These are phyloP conservation scores for Thymallus thymallus DNA, from an alignment of 2,113 vertebrate species.

Conservation along the genomic window DNA sequence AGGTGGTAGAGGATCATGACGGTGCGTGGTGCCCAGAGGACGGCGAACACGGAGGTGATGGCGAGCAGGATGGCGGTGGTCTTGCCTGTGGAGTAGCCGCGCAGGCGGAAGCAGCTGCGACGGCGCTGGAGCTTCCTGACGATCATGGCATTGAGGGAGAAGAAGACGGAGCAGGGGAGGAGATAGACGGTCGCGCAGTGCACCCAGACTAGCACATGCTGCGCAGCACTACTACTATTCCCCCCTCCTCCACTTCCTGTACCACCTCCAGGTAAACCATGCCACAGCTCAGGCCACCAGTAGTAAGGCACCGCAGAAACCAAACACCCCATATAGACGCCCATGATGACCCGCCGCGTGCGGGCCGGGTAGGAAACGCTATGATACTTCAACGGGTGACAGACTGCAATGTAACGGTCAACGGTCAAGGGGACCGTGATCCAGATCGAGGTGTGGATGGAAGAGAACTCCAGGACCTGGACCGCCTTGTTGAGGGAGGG, in stretches of 20 bases:
- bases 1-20: slow-evolving; percentile 92
- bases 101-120: slow-evolving; percentile 87
- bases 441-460: slow-evolving; percentile 97
- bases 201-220: slow-evolving; percentile 91
- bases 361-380: slow-evolving; percentile 92
- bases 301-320: slow-evolving; percentile 90
- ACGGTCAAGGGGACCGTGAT: slow-evolving; percentile 93
- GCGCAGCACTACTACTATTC: slow-evolving; percentile 77
- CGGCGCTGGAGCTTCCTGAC: slow-evolving; percentile 84
- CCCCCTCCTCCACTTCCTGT: slow-evolving; percentile 79
- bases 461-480: slow-evolving; percentile 93
- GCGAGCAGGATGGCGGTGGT: slow-evolving; percentile 94
- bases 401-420: slow-evolving; percentile 93
- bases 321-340: slow-evolving; percentile 87
- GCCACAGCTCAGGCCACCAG: slow-evolving; percentile 98
- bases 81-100: slow-evolving; percentile 92
- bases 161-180: slow-evolving; percentile 93
- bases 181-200: slow-evolving; percentile 93
- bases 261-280: slow-evolving; percentile 60
- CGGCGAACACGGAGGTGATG: slow-evolving; percentile 92
- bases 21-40: slow-evolving; percentile 91
- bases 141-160: slow-evolving; percentile 89
- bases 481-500: slow-evolving; percentile 83
- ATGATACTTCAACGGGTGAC: slow-evolving; percentile 93
- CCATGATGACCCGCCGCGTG: slow-evolving; percentile 86